A percentile compares a stretch with the other conserved stretches of the same genome.
Evolutionary conservation across 2,888 invertebrate genomes (phyloP).

Genomic region (Drosophila nigricruria): DNA sequence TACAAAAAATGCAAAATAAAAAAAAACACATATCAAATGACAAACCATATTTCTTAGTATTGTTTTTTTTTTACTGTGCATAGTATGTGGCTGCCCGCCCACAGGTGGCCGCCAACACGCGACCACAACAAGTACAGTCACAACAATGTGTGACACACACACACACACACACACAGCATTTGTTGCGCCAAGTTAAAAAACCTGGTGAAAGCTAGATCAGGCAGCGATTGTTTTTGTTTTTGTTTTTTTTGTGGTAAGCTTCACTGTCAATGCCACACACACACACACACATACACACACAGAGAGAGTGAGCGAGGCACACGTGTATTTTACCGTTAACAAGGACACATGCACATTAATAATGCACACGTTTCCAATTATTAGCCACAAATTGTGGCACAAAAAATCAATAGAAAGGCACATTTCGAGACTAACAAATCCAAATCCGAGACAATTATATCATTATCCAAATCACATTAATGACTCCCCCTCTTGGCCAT

Average conservation of each 20-base stretch:
- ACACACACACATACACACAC: neutral
- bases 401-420: conserved; percentile 33
- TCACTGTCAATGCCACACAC: neutral
- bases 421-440: conserved; percentile 4
- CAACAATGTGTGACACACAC: conserved; percentile 20
- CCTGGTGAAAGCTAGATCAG: conserved; percentile 43
- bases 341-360: conserved; percentile 34
- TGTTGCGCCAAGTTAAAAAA: neutral
- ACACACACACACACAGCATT: conserved; percentile 14
- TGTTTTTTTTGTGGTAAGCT: conserved; percentile 3
- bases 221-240: neutral
- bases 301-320: neutral
- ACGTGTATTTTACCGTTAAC: conserved; percentile 4
- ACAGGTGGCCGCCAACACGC: conserved; percentile 61
- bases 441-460: conserved; percentile 11
- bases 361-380: conserved; percentile 19
- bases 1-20: too few species aligned
- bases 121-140: conserved; percentile 27
- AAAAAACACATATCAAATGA: neutral
- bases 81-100: conserved; percentile 40
- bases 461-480: conserved; percentile 2
- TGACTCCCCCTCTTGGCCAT: neutral
- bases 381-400: conserved; percentile 13
- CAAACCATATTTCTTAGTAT: neutral
- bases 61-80: neutral